Base-by-base conservation (phyloP, 1,140 invertebrate species). In the Aphidius ervi region DNA sequence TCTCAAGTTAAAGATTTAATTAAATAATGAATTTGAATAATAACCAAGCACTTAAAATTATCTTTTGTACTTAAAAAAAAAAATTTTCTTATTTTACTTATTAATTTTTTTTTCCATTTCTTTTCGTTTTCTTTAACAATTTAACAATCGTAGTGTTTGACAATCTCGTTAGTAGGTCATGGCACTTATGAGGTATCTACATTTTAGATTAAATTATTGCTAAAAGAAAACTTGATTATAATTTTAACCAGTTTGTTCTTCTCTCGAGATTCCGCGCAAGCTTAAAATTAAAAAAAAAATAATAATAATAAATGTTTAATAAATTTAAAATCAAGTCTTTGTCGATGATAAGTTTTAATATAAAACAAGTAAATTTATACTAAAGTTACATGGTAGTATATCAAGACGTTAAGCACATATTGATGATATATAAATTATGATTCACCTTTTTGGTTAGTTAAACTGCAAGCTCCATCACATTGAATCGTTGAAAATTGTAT, bases 1-100 rank as follows among this genome's bases (percentile, higher is more conserved):
- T 43, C 53, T 41, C 20, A 59, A 16, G 4, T 46, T 50, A 10
- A 23, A 9, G 58, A 31, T 56, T 56, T 56, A 59, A 63, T 63
- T 55, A 59, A 63, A 46, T 63, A 59, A 63, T 63, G 58, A 63
- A 63, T 63, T 59, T 63, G 53, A 61, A 61, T 61, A 47, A 37
- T 37, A 40, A 20, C 48, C 31, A 40, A 39, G 56, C 40, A 41
- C 42, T 49, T 45, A 43, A 6, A n/a, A 10, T 20, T 7, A 42
- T 16, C 7, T n/a, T 9, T 23, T 20, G 31, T 48, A 55, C 47
- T 63, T 45, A 23, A 40, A 50, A 48, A 48, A 37, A 56, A 46
- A 42, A 46, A 59, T 46, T 55, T 54, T 45, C 46, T 55, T 45
- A 54, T 58, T 49, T 45, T 52, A 40, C 50, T 63, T 50, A 10